Percentiles rank a stretch among this genome's conserved stretches.
Evolutionary conservation across 2,888 invertebrate species (phyloP).

Genomic region (Pedicia rivosa): DNA sequence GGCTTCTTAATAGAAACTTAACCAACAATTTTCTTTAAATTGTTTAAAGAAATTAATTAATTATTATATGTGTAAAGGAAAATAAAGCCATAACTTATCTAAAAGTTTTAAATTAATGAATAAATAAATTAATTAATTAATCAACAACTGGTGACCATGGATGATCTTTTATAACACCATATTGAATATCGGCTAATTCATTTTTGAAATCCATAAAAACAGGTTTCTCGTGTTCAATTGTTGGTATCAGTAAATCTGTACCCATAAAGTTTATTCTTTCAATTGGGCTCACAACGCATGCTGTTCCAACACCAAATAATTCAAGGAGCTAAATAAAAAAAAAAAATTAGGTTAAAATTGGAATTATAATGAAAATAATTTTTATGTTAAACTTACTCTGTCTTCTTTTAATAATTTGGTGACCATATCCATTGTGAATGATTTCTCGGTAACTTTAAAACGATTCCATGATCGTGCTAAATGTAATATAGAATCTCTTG

Average conservation of each 20-base stretch:
- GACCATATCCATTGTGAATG: conserved; percentile 72
- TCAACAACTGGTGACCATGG: conserved; percentile 60
- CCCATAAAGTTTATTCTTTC: conserved; percentile 68
- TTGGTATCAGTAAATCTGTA: conserved; percentile 50
- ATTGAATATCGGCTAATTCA: conserved; percentile 75
- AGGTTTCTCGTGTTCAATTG: conserved; percentile 54
- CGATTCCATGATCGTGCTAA: conserved; percentile 72
- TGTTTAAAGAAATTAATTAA: no score
- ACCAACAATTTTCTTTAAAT: no score
- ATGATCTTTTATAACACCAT: conserved; percentile 59
- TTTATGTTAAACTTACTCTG: conserved; percentile 49
- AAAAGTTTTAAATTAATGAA: no score
- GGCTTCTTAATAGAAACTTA: no score
- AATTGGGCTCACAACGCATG: conserved; percentile 87
- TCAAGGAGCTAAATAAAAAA: conserved; percentile 60
- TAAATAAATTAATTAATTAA: no score
- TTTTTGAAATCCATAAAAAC: conserved; percentile 58
- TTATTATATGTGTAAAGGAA: no score
- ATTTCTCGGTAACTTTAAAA: conserved; percentile 63
- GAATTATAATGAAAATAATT: neutral
- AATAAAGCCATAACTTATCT: no score
- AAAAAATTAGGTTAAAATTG: conserved; percentile 4
- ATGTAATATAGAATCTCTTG: conserved; percentile 72
- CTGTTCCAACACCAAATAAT: conserved; percentile 97
- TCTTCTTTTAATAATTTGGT: conserved; percentile 56